Evolutionary conservation across 2,888 invertebrate genomes (phyloP), one percentile per base, ranked within the genome.

Genomic region (Villa cingulata): DNA sequence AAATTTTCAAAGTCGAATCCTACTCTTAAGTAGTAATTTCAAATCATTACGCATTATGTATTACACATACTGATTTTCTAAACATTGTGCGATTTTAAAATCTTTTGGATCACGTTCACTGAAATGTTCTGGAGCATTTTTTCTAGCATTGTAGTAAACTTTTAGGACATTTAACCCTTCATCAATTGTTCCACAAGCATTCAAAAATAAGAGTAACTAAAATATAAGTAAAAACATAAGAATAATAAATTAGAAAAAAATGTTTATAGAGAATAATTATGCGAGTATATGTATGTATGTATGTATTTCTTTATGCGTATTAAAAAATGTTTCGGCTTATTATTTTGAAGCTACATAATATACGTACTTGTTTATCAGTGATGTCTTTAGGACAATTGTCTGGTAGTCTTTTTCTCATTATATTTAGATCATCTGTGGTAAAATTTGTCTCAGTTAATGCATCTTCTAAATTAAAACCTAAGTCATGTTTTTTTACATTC

Each of bases 111-210:
- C 66, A 45, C 82, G 70, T 50, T 77, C 72, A 46, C 71, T 72
- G 57, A 81, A 83, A 53, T 81, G 72, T 58, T 81, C 80, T 1
- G 81, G 78, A 0, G 72, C 71, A 54, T 73, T 74, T 54, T 73
- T 73, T 52, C 77, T 72, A 46, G 74, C 65, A 32, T 70, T 70
- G 59, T 78, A 82, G 65, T 78, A 82, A 49, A 72, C 72, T 54
- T 74, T 71, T 55, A 83, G 40, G 9, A 54, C 53, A 37, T 46
- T 49, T 17, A 27, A 27, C 2, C 55, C 54, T 19, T 50, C 46
- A 19, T 53, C 53, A 16, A 51, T 38, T 5, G 27, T 42, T n/a
- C 38, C 36, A 41, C 53, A 53, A 17, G 53, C 55, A 46, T 53
- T 51, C 18, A 54, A 41, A 44, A 56, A 56, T 32, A 55, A 41